Evolutionary conservation across 2,113 vertebrate genomes (phyloP).

Genomic region (Tautogolabrus adspersus): DNA sequence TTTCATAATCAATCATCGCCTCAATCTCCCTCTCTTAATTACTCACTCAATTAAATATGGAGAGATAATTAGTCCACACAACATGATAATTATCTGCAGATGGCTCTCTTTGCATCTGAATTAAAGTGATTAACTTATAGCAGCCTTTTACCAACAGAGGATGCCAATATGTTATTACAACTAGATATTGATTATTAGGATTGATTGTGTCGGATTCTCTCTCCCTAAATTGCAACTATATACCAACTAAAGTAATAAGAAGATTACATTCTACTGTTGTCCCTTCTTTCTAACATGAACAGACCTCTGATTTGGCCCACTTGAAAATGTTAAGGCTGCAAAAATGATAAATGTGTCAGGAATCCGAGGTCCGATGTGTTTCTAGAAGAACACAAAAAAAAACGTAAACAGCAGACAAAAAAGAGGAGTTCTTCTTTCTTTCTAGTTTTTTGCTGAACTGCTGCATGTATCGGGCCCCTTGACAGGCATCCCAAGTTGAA

Average conservation of each 20-base stretch:
- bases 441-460: neutral
- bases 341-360: neutral
- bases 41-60: conserved; percentile 43
- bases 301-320: too few relatives aligned
- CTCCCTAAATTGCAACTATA: neutral
- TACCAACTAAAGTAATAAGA: neutral
- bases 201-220: conserved; percentile 1
- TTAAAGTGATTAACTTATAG: conserved; percentile 24
- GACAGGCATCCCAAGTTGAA: neutral
- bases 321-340: conserved; percentile 18
- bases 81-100: conserved; percentile 44
- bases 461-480: neutral
- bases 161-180: conserved; percentile 19
- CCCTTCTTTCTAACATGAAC: too few relatives aligned
- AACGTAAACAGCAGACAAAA: conserved; percentile 1
- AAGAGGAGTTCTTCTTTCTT: neutral
- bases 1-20: conserved; percentile 8
- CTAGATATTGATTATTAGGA: too few relatives aligned
- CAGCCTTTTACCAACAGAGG: conserved; percentile 1
- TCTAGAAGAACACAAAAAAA: neutral
- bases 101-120: conserved; percentile 35
- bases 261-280: neutral
- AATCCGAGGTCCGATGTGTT: neutral
- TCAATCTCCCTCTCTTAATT: conserved; percentile 19
- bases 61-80: conserved; percentile 52